Conservation (phyloP, 2,797 vertebrate species). For the Leptodactylus fallax region DNA sequence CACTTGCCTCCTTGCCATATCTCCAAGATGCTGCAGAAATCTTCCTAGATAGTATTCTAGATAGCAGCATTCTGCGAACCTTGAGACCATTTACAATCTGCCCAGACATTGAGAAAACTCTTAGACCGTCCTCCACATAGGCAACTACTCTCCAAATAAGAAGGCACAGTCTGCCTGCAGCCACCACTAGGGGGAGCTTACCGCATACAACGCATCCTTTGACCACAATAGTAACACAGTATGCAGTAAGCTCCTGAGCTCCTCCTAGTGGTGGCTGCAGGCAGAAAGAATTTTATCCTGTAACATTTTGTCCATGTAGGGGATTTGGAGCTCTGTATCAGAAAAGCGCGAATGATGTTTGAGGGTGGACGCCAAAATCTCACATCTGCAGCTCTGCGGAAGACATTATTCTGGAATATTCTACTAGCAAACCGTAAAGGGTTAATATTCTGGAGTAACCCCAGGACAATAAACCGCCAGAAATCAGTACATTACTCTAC, state of each 20-base stretch:
- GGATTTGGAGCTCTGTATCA: not conserved
- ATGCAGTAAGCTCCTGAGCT: not conserved
- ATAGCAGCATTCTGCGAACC: too few species aligned
- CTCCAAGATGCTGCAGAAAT: too few species aligned
- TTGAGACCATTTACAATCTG: too few species aligned
- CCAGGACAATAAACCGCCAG: conserved; percentile 3
- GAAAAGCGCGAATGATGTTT: not conserved
- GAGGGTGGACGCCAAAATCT: too few species aligned
- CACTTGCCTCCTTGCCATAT: too few species aligned
- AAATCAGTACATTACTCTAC: conserved; percentile 29
- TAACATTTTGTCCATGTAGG: not conserved
- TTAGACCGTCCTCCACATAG: too few species aligned
- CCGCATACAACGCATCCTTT: not conserved
- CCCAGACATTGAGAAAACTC: too few species aligned
- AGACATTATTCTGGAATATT: too few species aligned
- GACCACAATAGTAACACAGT: not conserved
- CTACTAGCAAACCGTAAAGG: not conserved
- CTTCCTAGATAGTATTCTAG: too few species aligned
- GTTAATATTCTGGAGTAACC: not conserved
- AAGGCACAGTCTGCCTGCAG: not conserved
- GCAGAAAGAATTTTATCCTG: not conserved
- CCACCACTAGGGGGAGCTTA: not conserved
- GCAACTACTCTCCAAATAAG: too few species aligned
- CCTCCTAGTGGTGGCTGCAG: not conserved
- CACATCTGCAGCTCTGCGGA: not conserved